Evolutionary conservation across 2,888 invertebrate species (phyloP), one percentile per base, ranked within the genome.

Genomic region (Eristalis tenax): DNA sequence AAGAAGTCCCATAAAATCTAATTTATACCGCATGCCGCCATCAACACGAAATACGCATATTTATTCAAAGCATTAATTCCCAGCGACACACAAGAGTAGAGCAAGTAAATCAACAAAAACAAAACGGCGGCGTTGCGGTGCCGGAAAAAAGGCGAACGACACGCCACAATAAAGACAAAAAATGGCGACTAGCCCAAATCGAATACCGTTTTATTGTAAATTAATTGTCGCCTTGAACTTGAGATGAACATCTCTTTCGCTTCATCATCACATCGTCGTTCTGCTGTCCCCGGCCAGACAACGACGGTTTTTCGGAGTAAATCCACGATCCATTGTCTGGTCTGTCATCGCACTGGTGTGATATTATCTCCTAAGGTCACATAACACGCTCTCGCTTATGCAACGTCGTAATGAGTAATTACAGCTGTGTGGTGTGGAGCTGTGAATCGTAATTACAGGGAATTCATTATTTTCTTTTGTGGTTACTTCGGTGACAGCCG

Each of bases 221-320:
- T 81, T 81, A 75, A 68, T 81, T 75, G 69, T 69, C 40, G 57
- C 81, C 81, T 75, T 81, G 81, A 81, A 81, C 81, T 81, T 81
- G 80, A 8, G 75, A 81, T 57, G 22, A 63, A 32, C 8, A 69
- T 81, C 65, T 75, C 26, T n/a, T 59, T 70, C 40, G 40, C 38
- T 63, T 63, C 28, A 61, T 78, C 56, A 35, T 57, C 64, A 13
- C 38, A 26, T 57, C 56, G 18, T 22, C 43, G 43, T 35, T 38
- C 35, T 13, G 64, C 38, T n/a, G 56, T 56, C 63, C 22, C n/a
- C n/a, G n/a, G n/a, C n/a, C n/a, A n/a, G n/a, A n/a, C n/a, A 56
- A 28, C 32, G 28, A 15, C 13, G 32, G 50, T 56, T 66, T 69
- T 35, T 32, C 32, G n/a, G 32, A 23, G 15, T 13, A 57, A 69